Percentiles rank a stretch among this genome's conserved stretches.
Evolutionary conservation across 2,113 vertebrate species (phyloP).

Genomic region (Neofelis nebulosa): DNA sequence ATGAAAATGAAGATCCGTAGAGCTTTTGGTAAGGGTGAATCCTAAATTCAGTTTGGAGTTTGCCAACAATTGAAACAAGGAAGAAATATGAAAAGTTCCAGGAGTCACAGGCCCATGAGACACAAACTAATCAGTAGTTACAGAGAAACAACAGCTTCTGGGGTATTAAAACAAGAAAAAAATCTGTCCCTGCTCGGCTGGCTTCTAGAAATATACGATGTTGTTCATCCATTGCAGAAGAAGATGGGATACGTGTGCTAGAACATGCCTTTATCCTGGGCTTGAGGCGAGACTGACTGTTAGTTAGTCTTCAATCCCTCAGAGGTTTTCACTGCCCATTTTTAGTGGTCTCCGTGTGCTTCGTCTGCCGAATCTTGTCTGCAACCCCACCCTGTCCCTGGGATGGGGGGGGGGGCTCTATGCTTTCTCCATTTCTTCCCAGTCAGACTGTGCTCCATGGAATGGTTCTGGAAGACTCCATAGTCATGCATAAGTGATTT

Average conservation of each 20-base stretch:
- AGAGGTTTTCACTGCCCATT: not conserved
- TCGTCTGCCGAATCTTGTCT: fast-evolving
- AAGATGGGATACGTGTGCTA: fast-evolving
- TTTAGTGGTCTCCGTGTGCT: not conserved
- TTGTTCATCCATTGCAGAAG: fast-evolving
- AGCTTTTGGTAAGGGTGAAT: not conserved
- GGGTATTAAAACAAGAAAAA: not conserved
- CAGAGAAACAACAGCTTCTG: not conserved
- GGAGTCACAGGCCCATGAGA: not conserved
- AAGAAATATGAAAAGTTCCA: fast-evolving
- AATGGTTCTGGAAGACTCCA: not conserved
- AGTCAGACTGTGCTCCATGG: not conserved
- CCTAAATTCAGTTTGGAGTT: not conserved
- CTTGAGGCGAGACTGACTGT: too few species aligned
- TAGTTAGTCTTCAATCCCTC: not conserved
- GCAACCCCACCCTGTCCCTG: not conserved
- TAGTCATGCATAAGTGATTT: not conserved
- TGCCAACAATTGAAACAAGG: not conserved
- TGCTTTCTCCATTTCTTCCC: not conserved
- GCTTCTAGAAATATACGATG: not conserved
- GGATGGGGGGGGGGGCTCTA: too few species aligned
- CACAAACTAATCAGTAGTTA: not conserved
- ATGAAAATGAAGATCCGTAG: not conserved
- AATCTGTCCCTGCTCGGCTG: too few species aligned
- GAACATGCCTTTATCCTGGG: not conserved